Evolutionary conservation across 1,140 invertebrate genomes (phyloP).

Genomic region (Lepidostoma basale): DNA sequence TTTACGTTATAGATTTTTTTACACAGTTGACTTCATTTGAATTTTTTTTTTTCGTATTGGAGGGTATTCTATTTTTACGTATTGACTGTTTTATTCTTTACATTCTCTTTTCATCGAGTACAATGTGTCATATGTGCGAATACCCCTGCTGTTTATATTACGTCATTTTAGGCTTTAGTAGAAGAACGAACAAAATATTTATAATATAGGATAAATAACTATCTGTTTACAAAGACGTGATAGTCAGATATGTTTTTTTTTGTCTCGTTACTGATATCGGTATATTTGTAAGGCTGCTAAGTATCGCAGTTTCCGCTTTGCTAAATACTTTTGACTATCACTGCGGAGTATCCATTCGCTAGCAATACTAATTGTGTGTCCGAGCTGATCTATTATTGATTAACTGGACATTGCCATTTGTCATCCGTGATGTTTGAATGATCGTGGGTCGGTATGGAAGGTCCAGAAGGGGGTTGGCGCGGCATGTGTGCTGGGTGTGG

Average conservation of each 20-base stretch:
- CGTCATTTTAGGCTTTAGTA: constrained; percentile 42
- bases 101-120: too few relatives aligned
- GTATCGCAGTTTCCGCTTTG: constrained; percentile 28
- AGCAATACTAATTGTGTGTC: constrained; percentile 43
- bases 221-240: constrained; percentile 36
- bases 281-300: constrained; percentile 28
- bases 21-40: too few relatives aligned
- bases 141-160: constrained; percentile 40
- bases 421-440: constrained; percentile 34
- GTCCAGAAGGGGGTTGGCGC: too few relatives aligned
- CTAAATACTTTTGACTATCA: constrained; percentile 41
- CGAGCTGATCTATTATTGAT: constrained; percentile 20
- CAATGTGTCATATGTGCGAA: too few relatives aligned
- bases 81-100: too few relatives aligned
- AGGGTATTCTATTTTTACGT: neutral
- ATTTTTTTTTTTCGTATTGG: neutral
- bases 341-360: constrained; percentile 28
- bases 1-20: too few relatives aligned
- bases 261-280: constrained; percentile 37
- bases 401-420: constrained; percentile 33
- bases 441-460: constrained; percentile 4
- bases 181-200: constrained; percentile 44
- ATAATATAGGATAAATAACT: constrained; percentile 35
- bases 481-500: neutral
- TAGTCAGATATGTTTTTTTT: constrained; percentile 30